Evolutionary conservation across 92 coral and sea anemone genomes (phyloP), one percentile per base, ranked within the genome.

Genomic region (Bergia puertoricense): DNA sequence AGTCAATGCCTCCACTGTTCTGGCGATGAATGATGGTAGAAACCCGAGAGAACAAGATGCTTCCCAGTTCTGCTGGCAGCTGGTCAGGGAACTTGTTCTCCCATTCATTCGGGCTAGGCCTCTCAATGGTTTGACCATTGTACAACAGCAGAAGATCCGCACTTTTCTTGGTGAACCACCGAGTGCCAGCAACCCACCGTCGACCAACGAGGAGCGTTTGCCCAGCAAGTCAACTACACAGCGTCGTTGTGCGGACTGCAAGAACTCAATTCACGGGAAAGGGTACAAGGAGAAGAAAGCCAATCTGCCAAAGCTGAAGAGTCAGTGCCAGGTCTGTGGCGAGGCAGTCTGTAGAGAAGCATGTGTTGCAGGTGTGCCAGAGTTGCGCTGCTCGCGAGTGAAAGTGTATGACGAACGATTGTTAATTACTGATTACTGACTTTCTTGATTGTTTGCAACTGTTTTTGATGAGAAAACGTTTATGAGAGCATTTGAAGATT

Each of bases 1-100:
- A 62, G 81, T 80, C 8, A 88, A 81, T 80, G 40, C 91, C 23
- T 11, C 44, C 67, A 88, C 91, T 20, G 50, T 88, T 3, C 72
- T 41, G n/a, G 42, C 86, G 1, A 40, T 88, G 67, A 81, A 88
- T 40, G 9, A 10, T 3, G 22, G 23, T 0, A 20, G 1, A 11
- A 66, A 50, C 72, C 87, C 89, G 0, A 74, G 71, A 42, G 54
- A 74, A 46, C 89, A 74, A 15, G 56, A 54, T 30, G 13, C 43
- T 1, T 86, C 74, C 54, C 48, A 85, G 57, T 86, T 16, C 42
- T 83, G 82, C 5, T 85, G 46, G 20, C 23, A 85, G 8, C 42
- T 65, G 23, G 88, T 30, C 8, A 85, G 59, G 79, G 45, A 67
- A 22, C 57, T 85, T n/a, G 79, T 85, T 66, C 76, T 59, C 13